Conservation (phyloP, 2,888 invertebrate species). For the Strigamia transsilvanica region DNA sequence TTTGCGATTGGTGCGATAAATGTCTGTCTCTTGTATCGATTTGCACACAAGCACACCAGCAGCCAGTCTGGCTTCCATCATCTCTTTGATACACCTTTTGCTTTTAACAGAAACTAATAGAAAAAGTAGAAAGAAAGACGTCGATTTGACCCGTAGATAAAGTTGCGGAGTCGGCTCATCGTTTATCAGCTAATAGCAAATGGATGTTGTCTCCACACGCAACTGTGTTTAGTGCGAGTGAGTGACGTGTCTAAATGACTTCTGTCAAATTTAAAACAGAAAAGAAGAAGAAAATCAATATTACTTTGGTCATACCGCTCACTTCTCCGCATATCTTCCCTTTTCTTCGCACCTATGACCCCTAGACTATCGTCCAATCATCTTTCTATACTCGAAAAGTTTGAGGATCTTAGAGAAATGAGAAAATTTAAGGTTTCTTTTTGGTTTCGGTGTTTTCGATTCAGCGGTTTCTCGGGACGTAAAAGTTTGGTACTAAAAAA, state of each 20-base stretch:
- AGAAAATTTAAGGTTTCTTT: neutral
- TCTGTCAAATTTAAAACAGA: slow-evolving; percentile 46
- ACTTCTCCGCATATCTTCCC: neutral
- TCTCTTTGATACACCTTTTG: neutral
- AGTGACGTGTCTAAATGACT: slow-evolving; percentile 43
- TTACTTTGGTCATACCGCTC: slow-evolving; percentile 8
- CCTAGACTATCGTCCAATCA: slow-evolving; percentile 10
- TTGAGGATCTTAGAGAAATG: neutral
- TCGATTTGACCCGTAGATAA: slow-evolving; percentile 28
- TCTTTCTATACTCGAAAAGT: neutral
- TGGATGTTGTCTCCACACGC: slow-evolving; percentile 34
- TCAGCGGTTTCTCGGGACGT: too few species aligned
- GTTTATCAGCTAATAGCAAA: slow-evolving; percentile 47
- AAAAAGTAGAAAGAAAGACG: slow-evolving; percentile 29
- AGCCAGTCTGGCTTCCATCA: neutral
- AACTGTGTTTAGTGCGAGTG: neutral
- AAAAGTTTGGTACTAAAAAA: neutral
- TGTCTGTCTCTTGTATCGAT: neutral
- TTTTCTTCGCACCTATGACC: slow-evolving; percentile 1
- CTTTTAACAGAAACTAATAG: slow-evolving; percentile 1
- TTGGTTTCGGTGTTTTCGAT: too few species aligned
- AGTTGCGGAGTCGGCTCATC: neutral
- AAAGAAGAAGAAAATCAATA: slow-evolving; percentile 49
- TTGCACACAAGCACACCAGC: neutral
- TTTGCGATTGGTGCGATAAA: neutral